Evolutionary conservation across 2,888 invertebrate species (phyloP).

Genomic region (Agriotes lineatus): DNA sequence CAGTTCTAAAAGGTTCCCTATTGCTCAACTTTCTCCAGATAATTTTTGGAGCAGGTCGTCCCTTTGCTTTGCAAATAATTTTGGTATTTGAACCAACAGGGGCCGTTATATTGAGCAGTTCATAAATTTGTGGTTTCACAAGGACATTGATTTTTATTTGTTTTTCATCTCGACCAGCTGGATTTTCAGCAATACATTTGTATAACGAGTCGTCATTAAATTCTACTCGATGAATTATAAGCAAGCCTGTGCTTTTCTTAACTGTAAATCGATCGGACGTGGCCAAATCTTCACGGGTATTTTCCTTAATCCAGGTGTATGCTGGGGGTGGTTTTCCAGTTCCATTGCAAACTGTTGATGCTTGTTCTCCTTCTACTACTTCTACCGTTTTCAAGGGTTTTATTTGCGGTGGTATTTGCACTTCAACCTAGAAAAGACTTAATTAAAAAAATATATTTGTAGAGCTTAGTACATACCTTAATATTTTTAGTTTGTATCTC

Average conservation of each 20-base stretch:
- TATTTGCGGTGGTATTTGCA: slow-evolving; percentile 81
- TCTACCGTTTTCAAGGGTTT: slow-evolving; percentile 73
- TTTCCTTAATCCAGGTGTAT: slow-evolving; percentile 85
- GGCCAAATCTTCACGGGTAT: slow-evolving; percentile 79
- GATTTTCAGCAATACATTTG: slow-evolving; percentile 84
- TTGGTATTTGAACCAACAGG: slow-evolving; percentile 74
- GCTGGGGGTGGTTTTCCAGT: slow-evolving; percentile 87
- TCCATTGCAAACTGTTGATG: slow-evolving; percentile 82
- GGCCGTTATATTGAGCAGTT: slow-evolving; percentile 79
- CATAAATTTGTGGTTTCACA: slow-evolving; percentile 84
- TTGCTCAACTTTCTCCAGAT: slow-evolving; percentile 83
- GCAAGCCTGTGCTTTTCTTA: slow-evolving; percentile 76
- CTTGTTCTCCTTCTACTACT: slow-evolving; percentile 85
- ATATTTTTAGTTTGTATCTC: slow-evolving; percentile 83
- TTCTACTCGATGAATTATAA: slow-evolving; percentile 81
- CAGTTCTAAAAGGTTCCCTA: slow-evolving; percentile 73
- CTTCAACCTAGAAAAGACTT: slow-evolving; percentile 67
- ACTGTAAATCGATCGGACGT: slow-evolving; percentile 77
- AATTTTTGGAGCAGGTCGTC: slow-evolving; percentile 84
- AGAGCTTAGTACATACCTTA: slow-evolving; percentile 67
- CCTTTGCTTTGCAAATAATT: slow-evolving; percentile 82
- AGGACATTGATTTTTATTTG: slow-evolving; percentile 79
- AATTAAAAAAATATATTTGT: slow-evolving; percentile 4
- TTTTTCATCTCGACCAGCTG: slow-evolving; percentile 79
- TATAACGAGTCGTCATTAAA: slow-evolving; percentile 85